Evolutionary conservation across 2,888 invertebrate species (phyloP).

Genomic region (Nephrotoma appendiculata): DNA sequence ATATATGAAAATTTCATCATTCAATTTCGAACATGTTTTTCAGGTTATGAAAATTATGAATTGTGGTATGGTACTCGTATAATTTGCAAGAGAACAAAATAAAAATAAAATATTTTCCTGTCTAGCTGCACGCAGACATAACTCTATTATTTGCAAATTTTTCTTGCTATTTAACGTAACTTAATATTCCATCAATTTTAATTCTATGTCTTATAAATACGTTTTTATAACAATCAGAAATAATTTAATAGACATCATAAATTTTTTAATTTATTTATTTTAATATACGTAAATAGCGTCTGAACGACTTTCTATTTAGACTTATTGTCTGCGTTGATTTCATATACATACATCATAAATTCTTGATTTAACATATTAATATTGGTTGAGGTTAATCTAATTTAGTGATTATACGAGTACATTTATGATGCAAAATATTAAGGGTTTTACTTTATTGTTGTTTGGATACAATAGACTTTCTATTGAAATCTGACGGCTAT

Average conservation of each 20-base stretch:
- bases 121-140: neutral
- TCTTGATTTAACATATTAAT: neutral
- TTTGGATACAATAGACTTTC: neutral
- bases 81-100: neutral
- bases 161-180: neutral
- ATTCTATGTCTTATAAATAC: neutral
- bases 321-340: neutral
- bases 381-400: neutral
- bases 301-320: neutral
- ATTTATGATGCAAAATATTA: neutral
- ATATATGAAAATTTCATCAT: neutral
- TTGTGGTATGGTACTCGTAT: neutral
- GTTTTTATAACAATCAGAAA: neutral
- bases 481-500: neutral
- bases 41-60: neutral
- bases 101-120: neutral
- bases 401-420: neutral
- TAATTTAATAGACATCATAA: neutral
- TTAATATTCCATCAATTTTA: neutral
- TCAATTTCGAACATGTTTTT: neutral
- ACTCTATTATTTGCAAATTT: neutral
- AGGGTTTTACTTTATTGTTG: neutral
- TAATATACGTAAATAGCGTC: neutral
- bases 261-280: neutral
- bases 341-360: neutral